These are phyloP conservation scores for Eudasyphora cyanicolor DNA, from an alignment of 2,888 invertebrate genomes.

Conservation along the genomic window DNA sequence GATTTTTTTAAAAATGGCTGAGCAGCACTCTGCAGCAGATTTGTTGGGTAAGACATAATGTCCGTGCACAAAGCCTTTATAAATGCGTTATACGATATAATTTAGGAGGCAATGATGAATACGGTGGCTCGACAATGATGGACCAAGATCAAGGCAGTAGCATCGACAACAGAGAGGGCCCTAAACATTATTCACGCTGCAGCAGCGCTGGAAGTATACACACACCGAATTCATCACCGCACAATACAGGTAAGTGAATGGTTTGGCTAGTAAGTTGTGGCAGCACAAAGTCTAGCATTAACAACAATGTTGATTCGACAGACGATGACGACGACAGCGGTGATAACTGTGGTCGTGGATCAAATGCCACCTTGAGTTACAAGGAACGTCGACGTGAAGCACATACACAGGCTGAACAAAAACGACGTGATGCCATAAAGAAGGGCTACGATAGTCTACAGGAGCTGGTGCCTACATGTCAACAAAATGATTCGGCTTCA, in stretches of 20 bases:
- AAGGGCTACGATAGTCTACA: slow-evolving; percentile 97
- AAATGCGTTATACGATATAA: too few species aligned
- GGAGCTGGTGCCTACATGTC: slow-evolving; percentile 95
- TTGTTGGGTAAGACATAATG: slow-evolving; percentile 41
- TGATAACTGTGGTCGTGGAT: slow-evolving; percentile 80
- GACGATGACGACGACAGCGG: slow-evolving; percentile 85
- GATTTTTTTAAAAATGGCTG: slow-evolving; percentile 49
- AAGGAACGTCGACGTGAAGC: slow-evolving; percentile 96
- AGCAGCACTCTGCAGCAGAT: slow-evolving; percentile 44
- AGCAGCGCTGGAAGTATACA: slow-evolving; percentile 89
- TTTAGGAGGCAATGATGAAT: slow-evolving; percentile 55
- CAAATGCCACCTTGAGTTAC: slow-evolving; percentile 85
- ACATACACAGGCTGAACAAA: slow-evolving; percentile 97
- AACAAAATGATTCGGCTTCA: slow-evolving; percentile 91
- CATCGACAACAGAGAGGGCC: slow-evolving; percentile 81
- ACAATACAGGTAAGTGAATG: slow-evolving; percentile 85
- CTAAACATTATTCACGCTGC: slow-evolving; percentile 85
- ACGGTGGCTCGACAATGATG: slow-evolving; percentile 56
- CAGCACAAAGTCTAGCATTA: background rate
- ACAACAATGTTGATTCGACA: slow-evolving; percentile 15
- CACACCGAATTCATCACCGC: slow-evolving; percentile 89
- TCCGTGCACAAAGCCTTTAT: too few species aligned
- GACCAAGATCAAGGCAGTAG: slow-evolving; percentile 58
- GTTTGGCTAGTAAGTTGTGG: background rate
- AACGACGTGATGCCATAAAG: slow-evolving; percentile 97